phyloP scores from a whole-genome alignment of 2,797 vertebrate species.

The Chelmon rostratus region DNA sequence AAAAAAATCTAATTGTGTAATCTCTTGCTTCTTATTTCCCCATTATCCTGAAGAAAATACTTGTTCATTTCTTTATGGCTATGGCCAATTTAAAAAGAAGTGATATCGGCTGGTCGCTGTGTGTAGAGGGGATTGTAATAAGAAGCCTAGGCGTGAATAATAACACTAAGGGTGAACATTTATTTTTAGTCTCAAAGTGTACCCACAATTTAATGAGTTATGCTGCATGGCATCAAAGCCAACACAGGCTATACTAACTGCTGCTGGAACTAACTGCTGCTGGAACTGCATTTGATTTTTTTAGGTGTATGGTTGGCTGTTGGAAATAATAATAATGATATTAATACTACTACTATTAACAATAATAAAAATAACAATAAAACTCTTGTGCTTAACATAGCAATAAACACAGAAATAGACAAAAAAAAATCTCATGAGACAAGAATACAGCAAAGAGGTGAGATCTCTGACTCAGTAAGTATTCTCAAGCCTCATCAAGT shows the following conservation, averaged over 20 bases:
- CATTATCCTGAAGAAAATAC: slow-evolving; percentile 66
- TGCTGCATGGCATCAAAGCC: slow-evolving; percentile 53
- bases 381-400: slow-evolving; percentile 43
- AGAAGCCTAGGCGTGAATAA: slow-evolving; percentile 66
- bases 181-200: slow-evolving; percentile 70
- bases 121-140: slow-evolving; percentile 61
- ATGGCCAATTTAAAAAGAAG: slow-evolving; percentile 70
- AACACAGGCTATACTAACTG: not conserved
- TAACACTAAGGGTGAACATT: slow-evolving; percentile 52
- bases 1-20: slow-evolving; percentile 41
- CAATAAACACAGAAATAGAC: slow-evolving; percentile 29
- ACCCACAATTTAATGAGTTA: slow-evolving; percentile 53
- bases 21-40: slow-evolving; percentile 62
- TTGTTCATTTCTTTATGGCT: slow-evolving; percentile 61
- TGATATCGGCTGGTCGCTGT: slow-evolving; percentile 61
- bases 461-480: slow-evolving; percentile 52
- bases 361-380: not conserved
- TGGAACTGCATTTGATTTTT: slow-evolving; percentile 7
- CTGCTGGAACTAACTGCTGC: slow-evolving; percentile 11
- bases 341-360: too few relatives aligned
- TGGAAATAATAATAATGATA: slow-evolving; percentile 14
- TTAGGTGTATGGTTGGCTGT: slow-evolving; percentile 19
- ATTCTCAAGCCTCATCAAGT: slow-evolving; percentile 53
- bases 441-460: slow-evolving; percentile 25
- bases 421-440: slow-evolving; percentile 39